Evolutionary conservation across 2,113 vertebrate species (phyloP), one percentile per base, ranked within the genome.

Genomic region (Triplophysa dalaica): DNA sequence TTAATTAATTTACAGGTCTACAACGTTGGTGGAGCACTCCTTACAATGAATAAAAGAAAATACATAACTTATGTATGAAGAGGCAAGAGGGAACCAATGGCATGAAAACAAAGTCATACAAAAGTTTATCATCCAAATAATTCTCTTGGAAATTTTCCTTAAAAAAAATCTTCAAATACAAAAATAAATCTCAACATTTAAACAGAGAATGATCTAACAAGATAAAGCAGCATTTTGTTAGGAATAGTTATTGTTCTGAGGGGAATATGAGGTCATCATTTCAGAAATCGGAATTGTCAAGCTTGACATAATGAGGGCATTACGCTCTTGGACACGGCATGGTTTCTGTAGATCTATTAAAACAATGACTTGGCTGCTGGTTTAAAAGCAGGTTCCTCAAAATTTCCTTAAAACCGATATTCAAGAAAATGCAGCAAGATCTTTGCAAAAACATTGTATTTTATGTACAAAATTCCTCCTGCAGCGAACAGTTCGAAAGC

Each of bases 381-480:
- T 58, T 63, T 56, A 77, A 17, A 52, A 80, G 69, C 78, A 78
- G 68, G 29, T 69, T 70, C 77, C 67, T 80, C n/a, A n/a, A 61
- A 9, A 64, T 81, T 75, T 85, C 70, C 72, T 83, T 81, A 75
- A 81, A 76, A 75, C 64, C 4, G 14, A 58, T 74, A 67, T 81
- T 29, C 29, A 69, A 83, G 67, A 81, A 84, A 75, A 69, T 56
- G 75, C 75, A 80, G 72, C 73, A 72, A 81, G 66, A 67, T 67
- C 41, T 26, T 77, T 78, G 22, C 74, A 84, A 61, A 65, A 84
- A 90, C 86, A 79, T 9, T 22, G 48, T 76, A 10, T 69, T 75
- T 64, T 86, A 80, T 92, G 84, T 93, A 91, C 88, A 91, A 89
- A 90, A 83, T 82, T 61, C 79, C 75, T 84, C 87, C 89, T n/a